Conservation (phyloP, 2,113 vertebrate genomes). For the rabbit (Oryctolagus cuniculus) region DNA sequence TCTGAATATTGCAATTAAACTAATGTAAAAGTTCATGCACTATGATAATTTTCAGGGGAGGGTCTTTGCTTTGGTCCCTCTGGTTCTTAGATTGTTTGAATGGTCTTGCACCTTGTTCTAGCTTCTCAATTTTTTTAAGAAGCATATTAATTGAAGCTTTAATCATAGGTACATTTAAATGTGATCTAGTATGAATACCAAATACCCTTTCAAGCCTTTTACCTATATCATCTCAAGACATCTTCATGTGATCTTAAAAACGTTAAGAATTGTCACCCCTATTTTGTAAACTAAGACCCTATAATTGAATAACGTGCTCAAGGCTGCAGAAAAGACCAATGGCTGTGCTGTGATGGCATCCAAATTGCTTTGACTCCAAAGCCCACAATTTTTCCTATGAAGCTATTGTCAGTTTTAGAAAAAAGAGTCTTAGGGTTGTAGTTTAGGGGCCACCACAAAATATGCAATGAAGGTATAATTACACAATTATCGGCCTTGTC, state of each 20-base stretch:
- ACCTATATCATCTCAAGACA: neutral
- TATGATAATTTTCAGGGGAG: neutral
- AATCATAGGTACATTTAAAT: neutral
- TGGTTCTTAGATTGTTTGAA: constrained; percentile 5
- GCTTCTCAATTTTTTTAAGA: neutral
- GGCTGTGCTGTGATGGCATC: neutral
- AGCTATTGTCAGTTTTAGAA: neutral
- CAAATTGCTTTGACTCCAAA: neutral
- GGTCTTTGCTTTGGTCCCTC: neutral
- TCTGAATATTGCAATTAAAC: too few relatives aligned
- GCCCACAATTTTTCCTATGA: neutral
- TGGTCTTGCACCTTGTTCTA: neutral
- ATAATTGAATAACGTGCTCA: neutral
- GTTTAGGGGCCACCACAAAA: neutral
- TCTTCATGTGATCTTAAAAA: neutral
- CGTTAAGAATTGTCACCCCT: neutral
- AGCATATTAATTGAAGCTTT: neutral
- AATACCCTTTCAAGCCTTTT: neutral
- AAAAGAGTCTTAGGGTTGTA: neutral
- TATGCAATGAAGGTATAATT: neutral
- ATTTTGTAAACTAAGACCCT: neutral
- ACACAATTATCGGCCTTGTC: neutral
- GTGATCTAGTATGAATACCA: neutral
- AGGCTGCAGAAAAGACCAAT: neutral
- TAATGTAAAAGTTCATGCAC: too few relatives aligned